phyloP scores from a whole-genome alignment of 2,888 invertebrate genomes.

The Gymnoscelis rufifasciata region DNA sequence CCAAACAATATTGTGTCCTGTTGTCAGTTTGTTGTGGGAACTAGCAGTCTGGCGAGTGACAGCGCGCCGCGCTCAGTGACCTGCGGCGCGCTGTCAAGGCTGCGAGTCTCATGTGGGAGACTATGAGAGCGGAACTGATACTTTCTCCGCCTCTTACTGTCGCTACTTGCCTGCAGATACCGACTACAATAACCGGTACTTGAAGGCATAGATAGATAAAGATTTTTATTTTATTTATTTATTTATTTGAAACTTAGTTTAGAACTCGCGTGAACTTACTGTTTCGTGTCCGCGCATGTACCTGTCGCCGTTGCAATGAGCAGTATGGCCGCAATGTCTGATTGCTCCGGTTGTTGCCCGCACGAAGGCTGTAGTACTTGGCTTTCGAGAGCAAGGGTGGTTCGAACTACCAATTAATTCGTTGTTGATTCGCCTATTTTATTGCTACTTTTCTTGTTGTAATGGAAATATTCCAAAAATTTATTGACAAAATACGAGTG shows the following conservation, averaged over 20 bases:
- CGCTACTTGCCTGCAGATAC: background rate
- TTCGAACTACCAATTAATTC: too few relatives aligned
- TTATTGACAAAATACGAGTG: too few relatives aligned
- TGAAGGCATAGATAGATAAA: too few relatives aligned
- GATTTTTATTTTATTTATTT: too few relatives aligned
- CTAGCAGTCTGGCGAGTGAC: too few relatives aligned
- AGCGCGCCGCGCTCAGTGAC: background rate
- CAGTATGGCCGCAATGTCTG: slow-evolving; percentile 16
- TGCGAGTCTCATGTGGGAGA: slow-evolving; percentile 8
- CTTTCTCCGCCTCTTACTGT: slow-evolving; percentile 44
- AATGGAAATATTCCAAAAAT: too few relatives aligned
- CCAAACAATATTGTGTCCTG: too few relatives aligned
- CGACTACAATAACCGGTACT: too few relatives aligned
- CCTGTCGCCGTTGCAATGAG: slow-evolving; percentile 4
- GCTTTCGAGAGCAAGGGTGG: background rate
- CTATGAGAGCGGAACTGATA: slow-evolving; percentile 52
- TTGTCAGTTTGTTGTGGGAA: too few relatives aligned
- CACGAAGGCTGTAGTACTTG: background rate
- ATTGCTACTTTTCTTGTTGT: too few relatives aligned
- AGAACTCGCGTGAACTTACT: background rate
- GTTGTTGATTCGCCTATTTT: background rate
- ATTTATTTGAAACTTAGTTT: background rate
- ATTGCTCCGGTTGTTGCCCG: slow-evolving; percentile 24
- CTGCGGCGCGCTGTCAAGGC: slow-evolving; percentile 1
- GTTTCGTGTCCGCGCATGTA: background rate